phyloP scores from a whole-genome alignment of 2,113 vertebrate species.

The Pao palembangensis region DNA sequence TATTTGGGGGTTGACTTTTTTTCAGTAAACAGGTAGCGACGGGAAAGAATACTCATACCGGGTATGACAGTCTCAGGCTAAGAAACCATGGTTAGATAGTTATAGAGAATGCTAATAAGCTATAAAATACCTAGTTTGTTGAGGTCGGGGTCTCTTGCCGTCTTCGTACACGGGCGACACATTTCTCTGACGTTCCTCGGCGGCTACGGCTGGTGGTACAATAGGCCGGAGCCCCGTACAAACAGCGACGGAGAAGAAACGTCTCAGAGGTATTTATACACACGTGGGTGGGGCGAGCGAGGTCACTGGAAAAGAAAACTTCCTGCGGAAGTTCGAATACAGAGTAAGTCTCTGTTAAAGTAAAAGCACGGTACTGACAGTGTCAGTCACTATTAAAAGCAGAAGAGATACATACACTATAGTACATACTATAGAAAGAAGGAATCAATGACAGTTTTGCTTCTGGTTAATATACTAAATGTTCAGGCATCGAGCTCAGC shows the following conservation, averaged over 20 bases:
- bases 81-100: neutral
- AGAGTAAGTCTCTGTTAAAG: neutral
- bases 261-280: too few species aligned
- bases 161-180: slow-evolving; percentile 52
- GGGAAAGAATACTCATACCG: slow-evolving; percentile 38
- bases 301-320: too few species aligned
- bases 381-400: too few species aligned
- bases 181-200: slow-evolving; percentile 58
- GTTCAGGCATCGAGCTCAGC: too few species aligned
- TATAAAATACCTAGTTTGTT: slow-evolving; percentile 51
- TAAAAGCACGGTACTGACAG: slow-evolving; percentile 28
- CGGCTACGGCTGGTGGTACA: slow-evolving; percentile 8
- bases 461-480: too few species aligned
- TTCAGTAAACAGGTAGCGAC: neutral
- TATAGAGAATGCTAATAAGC: too few species aligned
- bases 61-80: neutral
- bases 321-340: too few species aligned
- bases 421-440: too few species aligned
- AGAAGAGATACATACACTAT: neutral
- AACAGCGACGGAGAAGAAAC: too few species aligned
- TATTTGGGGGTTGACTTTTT: too few species aligned
- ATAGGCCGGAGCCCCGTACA: slow-evolving; percentile 15
- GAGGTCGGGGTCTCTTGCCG: slow-evolving; percentile 48
- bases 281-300: slow-evolving; percentile 17
- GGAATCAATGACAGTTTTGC: too few species aligned